phyloP scores from a whole-genome alignment of 2,113 vertebrate species.

The Rana temporaria region DNA sequence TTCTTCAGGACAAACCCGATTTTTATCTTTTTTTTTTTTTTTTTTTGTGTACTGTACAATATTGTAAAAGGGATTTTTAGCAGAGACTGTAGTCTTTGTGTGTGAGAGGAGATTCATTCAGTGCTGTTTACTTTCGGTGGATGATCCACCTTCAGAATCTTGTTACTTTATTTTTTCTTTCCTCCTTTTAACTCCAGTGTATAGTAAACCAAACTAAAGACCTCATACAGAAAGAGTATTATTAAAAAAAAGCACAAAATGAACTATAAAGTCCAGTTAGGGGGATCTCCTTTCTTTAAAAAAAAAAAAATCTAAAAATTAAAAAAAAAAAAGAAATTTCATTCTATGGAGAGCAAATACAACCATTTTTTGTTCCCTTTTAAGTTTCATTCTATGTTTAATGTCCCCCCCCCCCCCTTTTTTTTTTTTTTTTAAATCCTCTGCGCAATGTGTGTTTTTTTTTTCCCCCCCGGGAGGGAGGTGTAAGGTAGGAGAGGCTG shows the following conservation, averaged over 20 bases:
- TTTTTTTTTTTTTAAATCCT: conserved; percentile 66
- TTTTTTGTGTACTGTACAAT: conserved; percentile 91
- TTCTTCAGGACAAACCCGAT: conserved; percentile 82
- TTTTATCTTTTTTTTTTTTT: conserved; percentile 71
- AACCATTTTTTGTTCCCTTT: conserved; percentile 3
- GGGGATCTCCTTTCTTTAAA: conserved; percentile 73
- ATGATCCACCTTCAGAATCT: conserved; percentile 80
- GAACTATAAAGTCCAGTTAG: conserved; percentile 86
- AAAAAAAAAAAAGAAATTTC: conserved; percentile 39
- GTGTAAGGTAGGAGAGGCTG: conserved; percentile 64
- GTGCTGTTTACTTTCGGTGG: conserved; percentile 93
- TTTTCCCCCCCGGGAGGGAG: conserved; percentile 62
- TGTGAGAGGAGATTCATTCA: conserved; percentile 82
- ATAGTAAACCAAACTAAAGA: conserved; percentile 99
- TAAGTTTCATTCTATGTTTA: conserved; percentile 49
- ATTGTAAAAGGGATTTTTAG: conserved; percentile 99
- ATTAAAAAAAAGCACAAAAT: conserved; percentile 97
- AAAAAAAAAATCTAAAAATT: conserved; percentile 59
- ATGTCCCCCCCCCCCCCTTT: conserved; percentile 62
- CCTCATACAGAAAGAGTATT: conserved; percentile 99
- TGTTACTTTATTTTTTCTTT: conserved; percentile 75
- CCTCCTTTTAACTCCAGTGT: conserved; percentile 93
- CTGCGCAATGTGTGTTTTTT: conserved; percentile 76
- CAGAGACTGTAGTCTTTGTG: conserved; percentile 89
- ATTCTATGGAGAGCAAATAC: conserved; percentile 45